Base-by-base conservation (phyloP, 2,797 vertebrate genomes). In the Meda fulgida region DNA sequence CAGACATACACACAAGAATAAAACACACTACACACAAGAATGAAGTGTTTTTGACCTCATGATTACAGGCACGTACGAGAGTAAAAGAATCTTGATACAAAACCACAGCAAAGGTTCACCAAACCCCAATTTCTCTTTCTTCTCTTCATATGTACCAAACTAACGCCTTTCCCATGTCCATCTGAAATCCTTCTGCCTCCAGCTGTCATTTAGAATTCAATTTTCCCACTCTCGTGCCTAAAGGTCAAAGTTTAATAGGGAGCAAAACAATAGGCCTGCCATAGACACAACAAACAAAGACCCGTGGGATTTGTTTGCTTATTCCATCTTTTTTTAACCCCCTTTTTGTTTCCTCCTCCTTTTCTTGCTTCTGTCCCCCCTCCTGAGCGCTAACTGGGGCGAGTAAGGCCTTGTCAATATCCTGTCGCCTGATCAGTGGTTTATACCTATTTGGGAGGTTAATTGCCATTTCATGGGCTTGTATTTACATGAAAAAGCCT, bases 181-280 rank as follows among this genome's bases (percentile, higher is more conserved):
- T 93, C 92, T 91, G 18, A 73, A 83, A 76, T 78, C 75, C 75
- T 77, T 89, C 89, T 89, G 90, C 92, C 92, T 92, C 90, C 91
- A 91, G 94, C 94, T 95, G 93, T 94, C 92, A 93, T 93, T 93
- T 93, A 93, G 88, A 94, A 94, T 93, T 90, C 91, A 70, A 23
- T 94, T 95, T 95, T 96, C 95, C 94, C 93, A 91, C 95, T 95
- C 95, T 94, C 91, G 89, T 93, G 86, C 89, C 88, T 90, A 90
- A 84, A 94, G 94, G 93, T 95, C 93, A 95, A 91, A 94, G 96
- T 96, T 97, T 96, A 97, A 93, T 90, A 95, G 94, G 94, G 91
- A 90, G 86, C 92, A 89, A 95, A 94, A 96, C 95, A 96, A 94
- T 93, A 90, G 93, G 84, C 89, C 80, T 89, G 91, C 90, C 63